Evolutionary conservation across 2,888 invertebrate species (phyloP), one percentile per base, ranked within the genome.

Genomic region (Drosophila percnosoma): DNA sequence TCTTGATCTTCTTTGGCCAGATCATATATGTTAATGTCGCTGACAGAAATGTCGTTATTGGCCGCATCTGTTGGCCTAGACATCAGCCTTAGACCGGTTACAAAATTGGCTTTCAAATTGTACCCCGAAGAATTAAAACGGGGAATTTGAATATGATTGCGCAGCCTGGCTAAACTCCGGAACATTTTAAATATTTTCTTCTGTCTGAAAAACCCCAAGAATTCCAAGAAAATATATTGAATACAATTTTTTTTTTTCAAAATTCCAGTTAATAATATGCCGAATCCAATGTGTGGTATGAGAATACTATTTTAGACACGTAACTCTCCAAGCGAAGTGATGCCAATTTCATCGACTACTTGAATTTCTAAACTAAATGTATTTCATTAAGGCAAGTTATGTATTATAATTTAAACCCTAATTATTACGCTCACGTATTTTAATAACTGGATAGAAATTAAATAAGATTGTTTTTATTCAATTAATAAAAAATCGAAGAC

Each of bases 1-100:
- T 85, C 88, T 7, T 38, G 4, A 21, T 85, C 86, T 2, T 51
- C 71, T 52, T 68, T 72, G 18, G 86, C 85, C 61, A 85, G 10
- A 0, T 85, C 83, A 2, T 59, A 58, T 0, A 85, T 36, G 53
- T 85, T 74, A 0, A 87, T 85, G 31, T 87, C 82, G 4, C 61
- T 51, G 2, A 83, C 68, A 5, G 64, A 45, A 4, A 87, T 31
- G 1, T 42, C 68, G 0, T 40, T 49, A 0, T 31, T n/a, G 0
- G 15, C 15, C 0, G 36, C 42, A 0, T 42, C 38, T 4, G 57
- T 11, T 34, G 48, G 8, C 10, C 54, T 58, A 1, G 68, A 31
- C 3, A 5, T 45, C 42, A 52, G 31, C 18, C n/a, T 54, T 1
- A 61, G 2, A 4, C 49, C 55, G 3, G 59, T 77, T 1, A 29